A percentile compares a stretch with the other conserved stretches of the same genome.
phyloP scores from a whole-genome alignment of 2,888 invertebrate species.

The Folsomia manolachei region DNA sequence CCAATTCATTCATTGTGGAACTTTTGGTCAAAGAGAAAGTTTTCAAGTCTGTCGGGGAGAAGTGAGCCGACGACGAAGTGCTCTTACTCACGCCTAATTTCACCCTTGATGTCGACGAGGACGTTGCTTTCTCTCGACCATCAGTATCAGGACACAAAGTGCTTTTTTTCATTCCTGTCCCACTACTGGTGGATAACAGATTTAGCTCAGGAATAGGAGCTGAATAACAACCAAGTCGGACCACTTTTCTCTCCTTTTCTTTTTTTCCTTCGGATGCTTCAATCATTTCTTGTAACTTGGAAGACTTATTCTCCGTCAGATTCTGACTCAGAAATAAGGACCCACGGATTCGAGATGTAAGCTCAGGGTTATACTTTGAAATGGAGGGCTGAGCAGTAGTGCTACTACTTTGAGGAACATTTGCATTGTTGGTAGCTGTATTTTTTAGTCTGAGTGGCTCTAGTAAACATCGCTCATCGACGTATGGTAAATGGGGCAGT shows the following conservation, averaged over 20 bases:
- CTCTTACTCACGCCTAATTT: slow-evolving; percentile 44
- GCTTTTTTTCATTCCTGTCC: background rate
- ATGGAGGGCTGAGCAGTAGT: background rate
- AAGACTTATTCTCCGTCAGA: slow-evolving; percentile 54
- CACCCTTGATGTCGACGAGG: slow-evolving; percentile 27
- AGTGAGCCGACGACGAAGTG: slow-evolving; percentile 38
- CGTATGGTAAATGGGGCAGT: slow-evolving; percentile 70
- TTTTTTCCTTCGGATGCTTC: slow-evolving; percentile 68
- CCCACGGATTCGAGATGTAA: background rate
- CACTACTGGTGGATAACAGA: slow-evolving; percentile 20
- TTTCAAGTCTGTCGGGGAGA: slow-evolving; percentile 20
- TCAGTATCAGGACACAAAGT: slow-evolving; percentile 18
- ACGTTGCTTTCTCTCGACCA: background rate
- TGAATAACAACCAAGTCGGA: background rate
- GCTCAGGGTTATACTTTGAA: background rate
- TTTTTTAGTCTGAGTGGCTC: background rate
- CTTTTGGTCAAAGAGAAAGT: slow-evolving; percentile 41
- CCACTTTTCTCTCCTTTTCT: slow-evolving; percentile 51
- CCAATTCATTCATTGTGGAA: slow-evolving; percentile 22
- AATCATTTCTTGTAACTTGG: slow-evolving; percentile 67
- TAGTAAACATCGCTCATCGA: slow-evolving; percentile 65
- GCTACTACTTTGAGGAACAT: slow-evolving; percentile 8
- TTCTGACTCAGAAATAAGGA: slow-evolving; percentile 57
- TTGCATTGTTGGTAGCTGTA: background rate
- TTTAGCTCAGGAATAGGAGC: slow-evolving; percentile 1